Evolutionary conservation across 2,888 invertebrate genomes (phyloP), one percentile per base, ranked within the genome.

Genomic region (Acanthosoma haemorrhoidale): DNA sequence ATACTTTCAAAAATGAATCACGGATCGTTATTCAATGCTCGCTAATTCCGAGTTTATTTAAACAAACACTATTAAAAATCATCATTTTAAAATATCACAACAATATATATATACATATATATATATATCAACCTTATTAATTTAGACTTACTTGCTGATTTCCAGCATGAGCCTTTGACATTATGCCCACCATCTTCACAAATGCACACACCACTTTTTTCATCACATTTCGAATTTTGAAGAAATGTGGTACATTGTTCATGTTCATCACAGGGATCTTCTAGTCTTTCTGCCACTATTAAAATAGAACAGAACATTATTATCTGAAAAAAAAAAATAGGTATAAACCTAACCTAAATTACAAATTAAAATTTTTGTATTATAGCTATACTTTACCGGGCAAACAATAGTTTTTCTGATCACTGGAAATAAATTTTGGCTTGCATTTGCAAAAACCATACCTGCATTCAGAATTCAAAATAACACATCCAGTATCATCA

Each of bases 241-340:
- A 36, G 25, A 29, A 9, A 1, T 8, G 15, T 13, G n/a, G 39
- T 29, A 31, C 64, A 64, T 9, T 64, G 64, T 9, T 39, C 39
- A 31, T 64, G 25, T n/a, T 38, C 64, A 13, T 39, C 41, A 41
- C 64, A 64, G 8, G 41, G 41, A 41, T 64, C 64, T 64, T 15
- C 64, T 9, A 64, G 29, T 16, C 29, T 38, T 11, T 64, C 21
- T 8, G 61, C 61, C 34, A 61, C 61, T 61, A n/a, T 18, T 16
- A 6, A 15, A 15, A 32, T 31, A 9, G 0, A 31, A 31, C 13
- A 15, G 16, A 59, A 57, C 4, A 31, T 36, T 8, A 9, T 9
- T 36, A 11, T 36, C 36, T 36, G 36, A 6, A 38, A 4, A 38
- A 38, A 38, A 38, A 2, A n/a, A 2, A 29, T 51, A 13, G 25